phyloP scores from a whole-genome alignment of 2,797 vertebrate species.

The Cyprinella venusta region DNA sequence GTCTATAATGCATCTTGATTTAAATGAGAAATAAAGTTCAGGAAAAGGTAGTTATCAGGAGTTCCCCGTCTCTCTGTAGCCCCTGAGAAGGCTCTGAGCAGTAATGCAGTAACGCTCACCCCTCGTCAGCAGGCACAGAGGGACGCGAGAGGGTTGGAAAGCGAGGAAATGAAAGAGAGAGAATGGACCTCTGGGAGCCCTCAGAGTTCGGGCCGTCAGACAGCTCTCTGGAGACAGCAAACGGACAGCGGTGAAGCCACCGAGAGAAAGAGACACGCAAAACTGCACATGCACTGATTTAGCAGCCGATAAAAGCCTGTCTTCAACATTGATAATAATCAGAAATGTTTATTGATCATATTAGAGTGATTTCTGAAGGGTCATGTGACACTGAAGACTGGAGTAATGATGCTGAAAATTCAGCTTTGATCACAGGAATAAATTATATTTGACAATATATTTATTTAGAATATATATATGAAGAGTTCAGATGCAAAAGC shows the following conservation, averaged over 20 bases:
- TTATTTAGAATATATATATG: too few relatives aligned
- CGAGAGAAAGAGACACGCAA: conserved; percentile 57
- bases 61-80: background rate
- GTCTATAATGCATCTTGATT: background rate
- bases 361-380: background rate
- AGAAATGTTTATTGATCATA: background rate
- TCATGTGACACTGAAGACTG: too few relatives aligned
- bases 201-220: conserved; percentile 84
- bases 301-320: background rate
- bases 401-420: background rate
- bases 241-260: conserved; percentile 64
- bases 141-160: conserved; percentile 92
- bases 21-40: background rate
- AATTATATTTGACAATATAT: too few relatives aligned
- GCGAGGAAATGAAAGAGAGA: conserved; percentile 89
- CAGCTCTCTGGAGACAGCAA: conserved; percentile 85
- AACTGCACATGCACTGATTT: conserved; percentile 8
- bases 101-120: conserved; percentile 78
- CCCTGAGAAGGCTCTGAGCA: background rate
- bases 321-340: background rate
- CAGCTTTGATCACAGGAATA: background rate
- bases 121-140: conserved; percentile 87
- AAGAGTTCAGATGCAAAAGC: too few relatives aligned
- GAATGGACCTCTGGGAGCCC: conserved; percentile 89
- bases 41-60: background rate